These are phyloP conservation scores for Brotula barbata DNA, from an alignment of 2,797 vertebrate species.

Conservation along the genomic window DNA sequence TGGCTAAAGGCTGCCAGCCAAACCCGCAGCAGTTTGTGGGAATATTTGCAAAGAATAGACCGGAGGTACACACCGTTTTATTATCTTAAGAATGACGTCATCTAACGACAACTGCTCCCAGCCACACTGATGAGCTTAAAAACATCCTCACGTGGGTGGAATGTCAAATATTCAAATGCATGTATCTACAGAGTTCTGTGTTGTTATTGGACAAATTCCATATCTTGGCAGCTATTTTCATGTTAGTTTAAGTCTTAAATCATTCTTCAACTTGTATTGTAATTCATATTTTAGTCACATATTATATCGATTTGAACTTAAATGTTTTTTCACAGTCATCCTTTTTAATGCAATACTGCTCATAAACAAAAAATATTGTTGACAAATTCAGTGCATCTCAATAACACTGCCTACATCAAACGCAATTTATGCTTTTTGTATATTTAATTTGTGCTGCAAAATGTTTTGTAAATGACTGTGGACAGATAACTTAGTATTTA, in stretches of 20 bases:
- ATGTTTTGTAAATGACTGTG: background rate
- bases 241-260: too few relatives aligned
- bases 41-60: constrained; percentile 82
- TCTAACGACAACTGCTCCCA: background rate
- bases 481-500: background rate
- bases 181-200: background rate
- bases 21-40: constrained; percentile 78
- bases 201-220: too few relatives aligned
- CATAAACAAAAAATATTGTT: too few relatives aligned
- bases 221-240: too few relatives aligned
- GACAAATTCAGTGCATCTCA: background rate
- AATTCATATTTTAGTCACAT: too few relatives aligned
- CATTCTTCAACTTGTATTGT: too few relatives aligned
- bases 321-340: too few relatives aligned
- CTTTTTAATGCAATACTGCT: too few relatives aligned
- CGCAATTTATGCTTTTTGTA: background rate
- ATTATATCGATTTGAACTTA: too few relatives aligned
- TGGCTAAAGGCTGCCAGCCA: constrained; percentile 79
- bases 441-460: constrained; percentile 29
- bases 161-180: background rate
- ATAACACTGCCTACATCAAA: background rate
- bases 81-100: background rate
- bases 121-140: background rate
- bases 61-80: constrained; percentile 71
- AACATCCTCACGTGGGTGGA: background rate